These are phyloP conservation scores for Eriosoma lanigerum DNA, from an alignment of 1,140 invertebrate species.

Conservation along the genomic window DNA sequence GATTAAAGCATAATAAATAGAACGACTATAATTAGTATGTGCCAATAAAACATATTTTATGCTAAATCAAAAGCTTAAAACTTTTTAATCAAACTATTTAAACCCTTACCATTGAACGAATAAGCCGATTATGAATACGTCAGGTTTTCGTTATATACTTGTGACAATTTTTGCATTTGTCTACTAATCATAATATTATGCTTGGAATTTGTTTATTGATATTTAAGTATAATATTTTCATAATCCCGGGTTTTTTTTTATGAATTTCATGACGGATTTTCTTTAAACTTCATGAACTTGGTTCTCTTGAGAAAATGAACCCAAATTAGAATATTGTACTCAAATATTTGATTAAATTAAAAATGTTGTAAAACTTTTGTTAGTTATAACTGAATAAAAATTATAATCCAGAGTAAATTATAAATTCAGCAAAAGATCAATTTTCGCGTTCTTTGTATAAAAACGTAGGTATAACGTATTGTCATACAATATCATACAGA, in stretches of 20 bases:
- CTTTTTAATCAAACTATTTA: neutral
- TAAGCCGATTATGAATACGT: too few species aligned
- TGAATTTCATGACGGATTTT: constrained; percentile 7
- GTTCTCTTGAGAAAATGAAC: neutral
- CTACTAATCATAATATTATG: neutral
- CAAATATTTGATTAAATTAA: constrained; percentile 10
- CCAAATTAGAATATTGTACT: neutral
- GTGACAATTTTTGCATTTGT: neutral
- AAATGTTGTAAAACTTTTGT: neutral
- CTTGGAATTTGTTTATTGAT: neutral
- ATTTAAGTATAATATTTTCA: neutral
- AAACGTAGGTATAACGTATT: neutral
- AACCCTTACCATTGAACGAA: neutral
- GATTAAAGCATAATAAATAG: neutral
- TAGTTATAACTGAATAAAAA: neutral
- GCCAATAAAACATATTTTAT: neutral
- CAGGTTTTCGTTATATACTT: neutral
- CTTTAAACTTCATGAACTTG: neutral
- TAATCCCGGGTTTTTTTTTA: neutral
- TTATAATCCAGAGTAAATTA: neutral
- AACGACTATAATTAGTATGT: too few species aligned
- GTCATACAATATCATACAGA: too few species aligned
- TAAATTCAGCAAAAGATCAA: neutral
- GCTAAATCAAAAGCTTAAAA: neutral
- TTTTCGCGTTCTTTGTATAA: neutral